phyloP scores from a whole-genome alignment of 2,888 invertebrate species.

The Dastarcus helophoroides region DNA sequence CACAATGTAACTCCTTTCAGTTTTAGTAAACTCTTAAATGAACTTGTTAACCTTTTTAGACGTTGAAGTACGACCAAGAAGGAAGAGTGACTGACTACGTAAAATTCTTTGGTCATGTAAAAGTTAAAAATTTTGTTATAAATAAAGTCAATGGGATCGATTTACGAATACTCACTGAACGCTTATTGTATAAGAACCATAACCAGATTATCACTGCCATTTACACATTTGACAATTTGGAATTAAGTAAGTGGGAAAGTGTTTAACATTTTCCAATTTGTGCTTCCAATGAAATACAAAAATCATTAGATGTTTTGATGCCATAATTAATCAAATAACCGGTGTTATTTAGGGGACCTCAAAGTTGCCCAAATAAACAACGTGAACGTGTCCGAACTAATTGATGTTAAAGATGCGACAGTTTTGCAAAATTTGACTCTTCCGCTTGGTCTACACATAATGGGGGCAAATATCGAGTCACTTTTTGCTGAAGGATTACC shows the following conservation, averaged over 20 bases:
- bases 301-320: no score
- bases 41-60: conserved; percentile 12
- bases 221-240: conserved; percentile 24
- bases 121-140: conserved; percentile 21
- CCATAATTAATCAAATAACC: no score
- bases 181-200: conserved; percentile 22
- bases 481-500: conserved; percentile 14
- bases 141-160: conserved; percentile 24
- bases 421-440: no score
- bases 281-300: no score
- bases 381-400: conserved; percentile 16
- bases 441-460: no score
- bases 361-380: conserved; percentile 24
- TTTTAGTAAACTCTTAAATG: conserved; percentile 9
- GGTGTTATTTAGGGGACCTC: no score
- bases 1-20: no score
- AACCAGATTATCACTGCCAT: conserved; percentile 23
- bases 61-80: conserved; percentile 11
- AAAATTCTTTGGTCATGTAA: conserved; percentile 21
- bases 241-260: conserved; percentile 25
- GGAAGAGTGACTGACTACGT: conserved; percentile 16
- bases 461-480: conserved; percentile 11
- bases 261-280: no score
- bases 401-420: conserved; percentile 17
- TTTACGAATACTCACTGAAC: conserved; percentile 20